phyloP scores from a whole-genome alignment of 2,888 invertebrate species.

The Drosophila meridiana region DNA sequence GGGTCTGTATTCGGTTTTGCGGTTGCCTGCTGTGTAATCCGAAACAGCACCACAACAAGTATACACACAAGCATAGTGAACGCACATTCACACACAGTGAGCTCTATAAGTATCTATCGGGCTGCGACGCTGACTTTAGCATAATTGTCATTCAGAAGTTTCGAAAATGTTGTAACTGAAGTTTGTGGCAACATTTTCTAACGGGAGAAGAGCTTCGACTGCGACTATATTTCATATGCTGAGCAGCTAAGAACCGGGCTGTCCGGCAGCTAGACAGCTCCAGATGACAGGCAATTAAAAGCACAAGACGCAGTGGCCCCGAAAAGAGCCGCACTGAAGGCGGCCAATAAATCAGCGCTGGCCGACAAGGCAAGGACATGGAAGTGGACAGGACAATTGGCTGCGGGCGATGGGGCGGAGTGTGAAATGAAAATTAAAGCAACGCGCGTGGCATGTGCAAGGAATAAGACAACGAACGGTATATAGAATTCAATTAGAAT shows the following conservation, averaged over 20 bases:
- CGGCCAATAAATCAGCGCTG: constrained; percentile 70
- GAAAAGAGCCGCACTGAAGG: constrained; percentile 55
- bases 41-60: constrained; percentile 44
- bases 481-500: constrained; percentile 79
- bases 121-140: constrained; percentile 46
- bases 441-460: constrained; percentile 30
- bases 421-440: constrained; percentile 52
- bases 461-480: constrained; percentile 26
- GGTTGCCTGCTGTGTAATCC: constrained; percentile 63
- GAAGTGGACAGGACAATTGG: constrained; percentile 37
- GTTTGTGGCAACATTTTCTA: constrained; percentile 45
- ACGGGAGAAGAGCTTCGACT: neutral
- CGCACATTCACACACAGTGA: neutral
- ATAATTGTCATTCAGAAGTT: constrained; percentile 62
- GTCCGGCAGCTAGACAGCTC: constrained; percentile 12
- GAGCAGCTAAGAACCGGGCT: constrained; percentile 1
- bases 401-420: constrained; percentile 46
- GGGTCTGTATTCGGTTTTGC: constrained; percentile 57
- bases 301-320: constrained; percentile 47
- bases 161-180: constrained; percentile 46
- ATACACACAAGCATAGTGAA: constrained; percentile 2
- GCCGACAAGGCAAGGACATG: constrained; percentile 57
- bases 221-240: constrained; percentile 26
- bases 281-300: constrained; percentile 77
- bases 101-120: neutral